Base-by-base conservation (phyloP, 2,888 invertebrate genomes). In the Mythimna vitellina region DNA sequence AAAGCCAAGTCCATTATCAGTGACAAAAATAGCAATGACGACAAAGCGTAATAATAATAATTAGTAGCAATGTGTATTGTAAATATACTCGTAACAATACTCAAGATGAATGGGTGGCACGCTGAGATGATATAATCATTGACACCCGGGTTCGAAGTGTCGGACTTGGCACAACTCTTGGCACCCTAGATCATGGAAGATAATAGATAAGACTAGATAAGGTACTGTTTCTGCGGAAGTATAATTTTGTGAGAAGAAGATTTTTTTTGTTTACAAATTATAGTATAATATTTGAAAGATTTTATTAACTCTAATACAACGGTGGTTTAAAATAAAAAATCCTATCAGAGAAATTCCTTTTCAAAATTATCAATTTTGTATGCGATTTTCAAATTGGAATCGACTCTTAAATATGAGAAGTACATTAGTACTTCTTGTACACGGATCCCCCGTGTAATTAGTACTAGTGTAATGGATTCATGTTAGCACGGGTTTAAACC, bases 41-140 rank as follows among this genome's bases (percentile, higher is more conserved):
- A 61, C 29, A 51, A 56, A 35, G 3, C 17, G 14, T 62, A 63
- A 35, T 63, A 42, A 35, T 63, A 42, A 56, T 56, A 53, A 17
- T 12, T 20, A 49, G 65, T 35, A 38, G 61, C 66, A 77, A 70
- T 81, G 14, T 46, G 65, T 58, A 29, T 53, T 20, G 72, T 68
- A 67, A 82, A 63, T 46, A 56, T 14, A 29, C 29, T 29, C 29
- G 29, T 29, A 57, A 51, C 63, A 46, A 65, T 22, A 32, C 3
- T 49, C 42, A 32, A 51, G 46, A 69, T 81, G 66, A 70, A 67
- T 70, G 32, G 35, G 54, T 14, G 54, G 32, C 62, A 22, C 35
- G 22, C 42, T 32, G 32, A 56, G 12, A 78, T 82, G 68, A 82
- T 67, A 65, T 62, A 67, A 71, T 22, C 57, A 54, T 49, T 58